Evolutionary conservation across 1,140 invertebrate genomes (phyloP), one percentile per base, ranked within the genome.

Genomic region (Mylabris phalerata): DNA sequence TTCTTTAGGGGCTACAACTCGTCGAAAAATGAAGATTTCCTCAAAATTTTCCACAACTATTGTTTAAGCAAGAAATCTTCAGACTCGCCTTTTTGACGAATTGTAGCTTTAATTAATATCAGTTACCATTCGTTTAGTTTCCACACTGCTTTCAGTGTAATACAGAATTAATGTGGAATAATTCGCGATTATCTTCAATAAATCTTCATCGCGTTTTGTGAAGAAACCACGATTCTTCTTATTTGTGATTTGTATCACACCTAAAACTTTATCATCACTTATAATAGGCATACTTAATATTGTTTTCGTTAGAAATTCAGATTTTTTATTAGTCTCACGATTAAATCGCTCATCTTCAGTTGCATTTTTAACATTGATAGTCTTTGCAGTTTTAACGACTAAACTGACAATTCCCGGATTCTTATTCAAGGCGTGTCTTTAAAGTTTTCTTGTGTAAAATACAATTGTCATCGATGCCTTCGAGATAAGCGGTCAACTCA

Each of bases 241-340:
- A 65, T 81, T 81, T 0, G 77, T 75, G 3, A 81, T 65, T 67
- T 79, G 75, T 3, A 81, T 75, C 0, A 55, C 63, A 78, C 80
- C 80, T 57, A 82, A 75, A 58, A 80, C 75, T 11, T 74, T 74
- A 32, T 73, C 67, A 46, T 77, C 76, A 48, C 78, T 76, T 38
- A 73, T 63, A 25, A 82, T 77, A 3, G 80, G 80, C 45, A 77
- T 74, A 25, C 75, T 78, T 2, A 82, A 60, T 7, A 77, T 75
- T 4, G 78, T 76, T 51, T 78, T 71, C 0, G 78, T 78, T 3
- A 80, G 77, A 3, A 73, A 75, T 3, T 78, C 77, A 1, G 76
- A 76, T 4, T 75, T 74, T 3, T 71, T 67, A 45, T 80, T 78
- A 5, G 79, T 71, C 58, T 80, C 77, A 32, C 75, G 77, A 26